phyloP scores from a whole-genome alignment of 2,888 invertebrate genomes.

The Lissocephala sabroskyi region DNA sequence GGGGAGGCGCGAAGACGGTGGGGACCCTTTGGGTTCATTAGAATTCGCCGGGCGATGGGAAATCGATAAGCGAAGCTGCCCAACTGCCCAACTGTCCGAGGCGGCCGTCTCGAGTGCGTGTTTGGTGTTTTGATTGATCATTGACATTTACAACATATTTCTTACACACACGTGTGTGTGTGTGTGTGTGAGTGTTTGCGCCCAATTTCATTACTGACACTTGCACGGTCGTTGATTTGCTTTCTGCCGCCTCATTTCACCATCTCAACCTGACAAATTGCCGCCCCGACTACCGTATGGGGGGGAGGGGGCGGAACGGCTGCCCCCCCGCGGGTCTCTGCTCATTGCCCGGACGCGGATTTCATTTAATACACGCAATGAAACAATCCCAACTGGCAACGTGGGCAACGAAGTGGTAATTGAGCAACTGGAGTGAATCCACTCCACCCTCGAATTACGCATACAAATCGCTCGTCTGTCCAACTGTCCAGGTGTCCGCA shows the following conservation, averaged over 20 bases:
- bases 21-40: slow-evolving; percentile 34
- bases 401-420: too few relatives aligned
- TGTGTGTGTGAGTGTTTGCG: slow-evolving; percentile 17
- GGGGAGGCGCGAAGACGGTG: slow-evolving; percentile 1
- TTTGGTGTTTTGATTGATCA: slow-evolving; percentile 67
- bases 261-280: slow-evolving; percentile 34
- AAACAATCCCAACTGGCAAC: slow-evolving; percentile 46
- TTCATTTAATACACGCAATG: slow-evolving; percentile 60
- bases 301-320: slow-evolving; percentile 30
- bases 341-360: slow-evolving; percentile 29
- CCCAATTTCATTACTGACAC: slow-evolving; percentile 43
- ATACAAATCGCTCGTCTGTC: too few relatives aligned
- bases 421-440: too few relatives aligned
- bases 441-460: too few relatives aligned
- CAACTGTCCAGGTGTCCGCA: too few relatives aligned
- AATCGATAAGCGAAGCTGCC: slow-evolving; percentile 39
- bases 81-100: neutral
- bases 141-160: slow-evolving; percentile 68
- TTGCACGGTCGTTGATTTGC: slow-evolving; percentile 27
- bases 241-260: slow-evolving; percentile 35
- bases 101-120: slow-evolving; percentile 28
- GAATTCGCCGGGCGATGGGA: slow-evolving; percentile 37
- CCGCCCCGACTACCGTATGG: neutral
- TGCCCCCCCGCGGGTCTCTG: slow-evolving; percentile 13
- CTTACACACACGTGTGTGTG: slow-evolving; percentile 17